Percentiles rank a stretch among this genome's conserved stretches.
Conservation (phyloP, 2,797 vertebrate species). For the Artibeus jamaicensis region DNA sequence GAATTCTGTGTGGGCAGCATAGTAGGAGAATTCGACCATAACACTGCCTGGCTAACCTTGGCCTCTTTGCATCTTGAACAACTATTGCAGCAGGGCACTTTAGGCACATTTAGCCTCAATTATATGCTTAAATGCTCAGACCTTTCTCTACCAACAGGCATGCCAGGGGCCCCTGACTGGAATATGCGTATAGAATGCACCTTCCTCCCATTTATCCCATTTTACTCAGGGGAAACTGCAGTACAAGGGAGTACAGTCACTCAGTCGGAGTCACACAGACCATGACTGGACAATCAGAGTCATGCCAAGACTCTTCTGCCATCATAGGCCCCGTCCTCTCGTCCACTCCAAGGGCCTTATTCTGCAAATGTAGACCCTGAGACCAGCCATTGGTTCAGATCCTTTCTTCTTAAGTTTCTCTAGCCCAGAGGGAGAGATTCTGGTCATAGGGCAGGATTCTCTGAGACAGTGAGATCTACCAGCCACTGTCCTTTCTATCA, state of each 20-base stretch:
- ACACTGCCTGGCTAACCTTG: background rate
- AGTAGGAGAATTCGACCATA: background rate
- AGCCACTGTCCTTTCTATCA: background rate
- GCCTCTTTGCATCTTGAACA: background rate
- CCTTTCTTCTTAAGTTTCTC: background rate
- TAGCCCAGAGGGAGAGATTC: background rate
- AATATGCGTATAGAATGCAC: background rate
- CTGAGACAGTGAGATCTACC: background rate
- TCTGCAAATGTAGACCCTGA: background rate
- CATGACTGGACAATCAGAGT: background rate
- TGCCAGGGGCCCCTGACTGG: background rate
- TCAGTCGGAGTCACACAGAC: background rate
- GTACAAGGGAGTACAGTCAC: background rate
- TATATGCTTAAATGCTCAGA: background rate
- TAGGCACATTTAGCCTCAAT: background rate
- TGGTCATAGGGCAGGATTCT: background rate
- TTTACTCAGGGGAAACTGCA: background rate
- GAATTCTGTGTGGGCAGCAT: background rate
- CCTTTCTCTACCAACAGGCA: background rate
- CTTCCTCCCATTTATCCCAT: too few relatives aligned
- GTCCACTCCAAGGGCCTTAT: background rate
- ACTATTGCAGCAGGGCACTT: background rate
- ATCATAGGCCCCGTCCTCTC: background rate
- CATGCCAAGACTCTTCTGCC: background rate
- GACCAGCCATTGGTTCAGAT: fast-evolving